Evolutionary conservation across 1,140 invertebrate genomes (phyloP).

Genomic region (Solenopsis invicta): DNA sequence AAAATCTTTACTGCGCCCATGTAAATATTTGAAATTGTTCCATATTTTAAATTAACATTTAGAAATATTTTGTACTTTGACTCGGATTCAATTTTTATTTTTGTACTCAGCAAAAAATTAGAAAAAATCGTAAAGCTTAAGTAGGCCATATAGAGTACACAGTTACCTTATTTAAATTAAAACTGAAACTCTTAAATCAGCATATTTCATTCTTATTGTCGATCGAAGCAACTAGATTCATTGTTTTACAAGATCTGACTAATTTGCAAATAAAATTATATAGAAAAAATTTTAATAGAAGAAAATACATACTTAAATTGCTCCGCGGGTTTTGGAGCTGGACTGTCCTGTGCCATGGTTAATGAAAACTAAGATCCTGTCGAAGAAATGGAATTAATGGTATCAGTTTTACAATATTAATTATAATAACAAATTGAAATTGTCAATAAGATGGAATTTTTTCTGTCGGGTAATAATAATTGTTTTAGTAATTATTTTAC

Average conservation of each 20-base stretch:
- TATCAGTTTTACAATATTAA: neutral
- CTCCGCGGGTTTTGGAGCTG: conserved; percentile 16
- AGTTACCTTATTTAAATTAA: conserved; percentile 3
- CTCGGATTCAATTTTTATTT: no score
- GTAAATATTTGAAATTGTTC: no score
- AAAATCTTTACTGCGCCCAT: no score
- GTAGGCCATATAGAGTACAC: no score
- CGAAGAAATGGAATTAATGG: neutral
- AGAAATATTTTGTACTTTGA: no score
- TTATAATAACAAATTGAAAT: neutral
- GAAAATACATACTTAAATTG: conserved; percentile 39
- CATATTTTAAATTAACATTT: no score
- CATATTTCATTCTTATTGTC: neutral
- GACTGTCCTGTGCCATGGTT: conserved; percentile 41
- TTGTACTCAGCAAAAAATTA: no score
- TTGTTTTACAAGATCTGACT: neutral
- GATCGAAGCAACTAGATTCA: neutral
- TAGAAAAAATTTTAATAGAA: neutral
- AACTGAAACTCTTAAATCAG: neutral
- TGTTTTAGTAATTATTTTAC: neutral
- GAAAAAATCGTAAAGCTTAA: no score
- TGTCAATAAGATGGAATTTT: neutral
- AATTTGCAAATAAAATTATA: neutral
- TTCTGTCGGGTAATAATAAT: neutral
- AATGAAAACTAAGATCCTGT: neutral